Evolutionary conservation across 2,113 vertebrate genomes (phyloP).

Genomic region (Albula glossodonta): DNA sequence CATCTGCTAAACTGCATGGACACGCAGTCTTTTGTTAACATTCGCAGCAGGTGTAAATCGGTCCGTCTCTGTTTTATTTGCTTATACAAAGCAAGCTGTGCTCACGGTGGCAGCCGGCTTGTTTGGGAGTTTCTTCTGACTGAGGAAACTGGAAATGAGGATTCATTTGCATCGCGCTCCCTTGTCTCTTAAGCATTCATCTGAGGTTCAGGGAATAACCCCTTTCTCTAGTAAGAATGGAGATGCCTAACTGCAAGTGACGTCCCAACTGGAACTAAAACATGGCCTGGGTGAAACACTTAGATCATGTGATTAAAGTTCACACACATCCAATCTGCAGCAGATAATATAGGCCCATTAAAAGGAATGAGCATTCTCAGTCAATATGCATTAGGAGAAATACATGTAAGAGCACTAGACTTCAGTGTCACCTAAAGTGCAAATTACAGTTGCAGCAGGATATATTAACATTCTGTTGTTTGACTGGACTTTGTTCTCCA

Average conservation of each 20-base stretch:
- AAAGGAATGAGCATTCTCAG: background rate
- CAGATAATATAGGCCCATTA: background rate
- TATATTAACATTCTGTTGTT: background rate
- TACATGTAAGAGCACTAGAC: background rate
- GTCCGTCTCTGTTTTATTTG: background rate
- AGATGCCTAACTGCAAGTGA: background rate
- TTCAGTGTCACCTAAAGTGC: background rate
- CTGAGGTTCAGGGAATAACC: background rate
- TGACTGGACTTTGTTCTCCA: background rate
- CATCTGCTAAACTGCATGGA: background rate
- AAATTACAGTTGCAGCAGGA: background rate
- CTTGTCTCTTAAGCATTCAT: background rate
- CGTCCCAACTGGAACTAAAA: background rate
- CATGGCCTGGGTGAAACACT: background rate
- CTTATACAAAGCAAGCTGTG: background rate
- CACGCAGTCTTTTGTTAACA: background rate
- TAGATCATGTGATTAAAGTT: background rate
- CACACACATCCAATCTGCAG: background rate
- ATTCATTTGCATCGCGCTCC: background rate
- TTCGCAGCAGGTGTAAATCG: background rate
- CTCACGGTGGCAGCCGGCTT: background rate
- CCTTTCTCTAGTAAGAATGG: background rate
- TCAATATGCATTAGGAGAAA: background rate
- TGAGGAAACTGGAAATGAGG: background rate
- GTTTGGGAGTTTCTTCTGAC: background rate